Evolutionary conservation across 2,797 vertebrate genomes (phyloP).

Genomic region (Galaxias olidus): DNA sequence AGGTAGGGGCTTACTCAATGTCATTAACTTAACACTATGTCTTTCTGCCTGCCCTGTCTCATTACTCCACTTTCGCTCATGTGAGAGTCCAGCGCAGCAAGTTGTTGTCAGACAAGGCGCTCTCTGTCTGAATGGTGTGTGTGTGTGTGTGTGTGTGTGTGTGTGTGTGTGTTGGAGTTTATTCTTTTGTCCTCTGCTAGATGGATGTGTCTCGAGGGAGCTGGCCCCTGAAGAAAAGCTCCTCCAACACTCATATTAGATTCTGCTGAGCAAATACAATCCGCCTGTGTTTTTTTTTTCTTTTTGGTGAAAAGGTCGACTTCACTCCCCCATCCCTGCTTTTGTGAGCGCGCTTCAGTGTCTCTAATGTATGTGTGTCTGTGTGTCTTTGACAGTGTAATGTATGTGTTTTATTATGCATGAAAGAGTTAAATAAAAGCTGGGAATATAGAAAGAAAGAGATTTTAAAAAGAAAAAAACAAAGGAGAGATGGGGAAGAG

Average conservation of each 20-base stretch:
- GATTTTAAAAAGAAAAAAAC: neutral
- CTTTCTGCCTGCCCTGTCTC: constrained; percentile 15
- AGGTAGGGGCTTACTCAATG: no score
- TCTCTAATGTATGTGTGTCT: constrained; percentile 36
- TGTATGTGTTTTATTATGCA: constrained; percentile 6
- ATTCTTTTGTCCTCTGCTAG: constrained; percentile 77
- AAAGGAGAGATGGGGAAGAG: neutral
- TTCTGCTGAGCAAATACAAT: constrained; percentile 83
- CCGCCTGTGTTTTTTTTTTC: constrained; percentile 41
- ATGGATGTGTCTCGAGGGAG: constrained; percentile 81
- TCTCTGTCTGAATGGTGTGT: constrained; percentile 69
- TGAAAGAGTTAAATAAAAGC: neutral
- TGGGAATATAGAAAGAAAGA: neutral
- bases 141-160: constrained; percentile 62
- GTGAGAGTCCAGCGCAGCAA: constrained; percentile 60
- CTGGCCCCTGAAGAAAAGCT: constrained; percentile 75
- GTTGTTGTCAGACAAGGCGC: constrained; percentile 72
- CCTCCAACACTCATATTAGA: constrained; percentile 77
- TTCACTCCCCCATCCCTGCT: constrained; percentile 11
- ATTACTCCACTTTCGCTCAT: constrained; percentile 20
- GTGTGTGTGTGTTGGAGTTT: constrained; percentile 64
- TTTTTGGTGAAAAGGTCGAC: constrained; percentile 16
- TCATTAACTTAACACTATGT: no score
- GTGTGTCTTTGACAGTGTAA: constrained; percentile 20
- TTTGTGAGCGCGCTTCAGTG: constrained; percentile 27